Evolutionary conservation across 2,888 invertebrate genomes (phyloP).

Genomic region (Oscheius sp.): DNA sequence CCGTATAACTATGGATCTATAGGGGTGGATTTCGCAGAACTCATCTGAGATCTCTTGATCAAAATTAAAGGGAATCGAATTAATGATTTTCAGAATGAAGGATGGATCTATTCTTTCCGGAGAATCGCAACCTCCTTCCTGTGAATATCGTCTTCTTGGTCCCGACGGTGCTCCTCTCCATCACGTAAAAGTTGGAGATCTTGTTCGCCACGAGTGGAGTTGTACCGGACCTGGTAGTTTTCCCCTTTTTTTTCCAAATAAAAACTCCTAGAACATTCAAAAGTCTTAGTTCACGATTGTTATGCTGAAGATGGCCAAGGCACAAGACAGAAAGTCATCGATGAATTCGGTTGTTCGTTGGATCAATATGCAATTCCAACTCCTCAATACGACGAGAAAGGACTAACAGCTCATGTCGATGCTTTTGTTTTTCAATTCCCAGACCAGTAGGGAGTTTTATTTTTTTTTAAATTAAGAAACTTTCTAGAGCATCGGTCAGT

Average conservation of each 20-base stretch:
- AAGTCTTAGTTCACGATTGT: conserved; percentile 62
- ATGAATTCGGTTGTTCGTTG: conserved; percentile 61
- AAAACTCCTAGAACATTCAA: not conserved
- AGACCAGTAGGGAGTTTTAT: conserved; percentile 41
- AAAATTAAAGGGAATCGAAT: not conserved
- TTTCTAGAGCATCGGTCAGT: conserved; percentile 42
- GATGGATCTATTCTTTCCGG: conserved; percentile 29
- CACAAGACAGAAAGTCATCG: conserved; percentile 56
- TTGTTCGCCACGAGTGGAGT: conserved; percentile 58
- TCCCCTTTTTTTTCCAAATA: not conserved
- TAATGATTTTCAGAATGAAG: conserved; percentile 8
- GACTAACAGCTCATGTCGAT: conserved; percentile 54
- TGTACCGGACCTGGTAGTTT: conserved; percentile 36
- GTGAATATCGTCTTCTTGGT: conserved; percentile 37
- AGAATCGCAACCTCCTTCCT: conserved; percentile 31
- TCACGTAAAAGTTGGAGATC: conserved; percentile 55
- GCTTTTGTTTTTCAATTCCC: conserved; percentile 67
- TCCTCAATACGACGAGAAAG: conserved; percentile 51
- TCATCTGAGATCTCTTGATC: too few species aligned
- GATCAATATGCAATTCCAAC: conserved; percentile 62
- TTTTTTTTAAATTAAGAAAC: not conserved
- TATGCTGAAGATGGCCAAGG: conserved; percentile 66
- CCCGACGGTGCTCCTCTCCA: conserved; percentile 30
- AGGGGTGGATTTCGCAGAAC: too few species aligned
- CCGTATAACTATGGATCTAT: too few species aligned